phyloP scores from a whole-genome alignment of 2,888 invertebrate species.

The Dichetophora obliterata region DNA sequence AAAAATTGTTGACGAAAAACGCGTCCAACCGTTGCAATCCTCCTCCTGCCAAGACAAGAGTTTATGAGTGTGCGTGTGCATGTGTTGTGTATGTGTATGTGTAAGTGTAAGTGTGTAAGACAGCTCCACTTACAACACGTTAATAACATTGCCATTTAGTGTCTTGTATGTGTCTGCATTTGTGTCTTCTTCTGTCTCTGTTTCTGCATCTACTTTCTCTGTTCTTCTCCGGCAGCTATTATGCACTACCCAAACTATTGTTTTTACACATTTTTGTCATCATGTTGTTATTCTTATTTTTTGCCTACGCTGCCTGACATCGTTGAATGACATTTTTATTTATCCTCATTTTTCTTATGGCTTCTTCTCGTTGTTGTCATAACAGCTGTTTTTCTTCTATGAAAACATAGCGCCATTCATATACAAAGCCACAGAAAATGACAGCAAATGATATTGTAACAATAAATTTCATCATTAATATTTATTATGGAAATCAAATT shows the following conservation, averaged over 20 bases:
- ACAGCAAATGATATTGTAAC: constrained; percentile 55
- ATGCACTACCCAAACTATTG: background rate
- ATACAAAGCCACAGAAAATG: constrained; percentile 53
- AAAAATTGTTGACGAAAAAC: constrained; percentile 11
- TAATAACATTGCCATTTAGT: background rate
- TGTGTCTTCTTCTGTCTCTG: background rate
- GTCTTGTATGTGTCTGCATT: background rate
- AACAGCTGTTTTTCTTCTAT: constrained; percentile 8
- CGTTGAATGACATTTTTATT: constrained; percentile 9
- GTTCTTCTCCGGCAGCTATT: no score
- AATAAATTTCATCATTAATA: constrained; percentile 53
- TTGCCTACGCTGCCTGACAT: background rate
- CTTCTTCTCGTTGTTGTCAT: constrained; percentile 13
- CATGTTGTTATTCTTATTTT: no score
- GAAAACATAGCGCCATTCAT: constrained; percentile 58
- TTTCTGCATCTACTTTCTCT: no score
- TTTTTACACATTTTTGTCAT: background rate
- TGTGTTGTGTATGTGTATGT: background rate
- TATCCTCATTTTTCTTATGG: constrained; percentile 12
- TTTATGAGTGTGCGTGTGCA: background rate
- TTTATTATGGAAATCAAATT: constrained; percentile 64
- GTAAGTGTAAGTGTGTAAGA: background rate
- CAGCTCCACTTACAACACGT: background rate
- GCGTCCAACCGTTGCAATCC: no score
- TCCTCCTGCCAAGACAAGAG: background rate